Evolutionary conservation across 2,113 vertebrate species (phyloP).

Genomic region (Tauraco erythrolophus): DNA sequence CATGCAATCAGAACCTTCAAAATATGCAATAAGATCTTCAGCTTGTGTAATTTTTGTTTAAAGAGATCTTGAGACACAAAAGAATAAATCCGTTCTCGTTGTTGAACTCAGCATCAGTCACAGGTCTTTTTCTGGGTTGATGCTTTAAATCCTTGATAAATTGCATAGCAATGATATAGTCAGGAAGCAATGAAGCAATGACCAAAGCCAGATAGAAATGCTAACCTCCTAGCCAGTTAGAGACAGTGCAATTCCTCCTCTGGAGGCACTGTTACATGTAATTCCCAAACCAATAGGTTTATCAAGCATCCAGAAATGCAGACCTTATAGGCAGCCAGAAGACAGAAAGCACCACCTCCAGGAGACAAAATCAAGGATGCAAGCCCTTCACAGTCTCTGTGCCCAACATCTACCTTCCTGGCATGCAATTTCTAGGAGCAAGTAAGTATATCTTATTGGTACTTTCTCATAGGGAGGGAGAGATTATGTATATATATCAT

Average conservation of each 20-base stretch:
- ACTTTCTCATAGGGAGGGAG: background rate
- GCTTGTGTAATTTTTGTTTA: background rate
- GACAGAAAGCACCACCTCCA: background rate
- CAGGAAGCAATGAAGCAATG: background rate
- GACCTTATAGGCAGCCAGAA: background rate
- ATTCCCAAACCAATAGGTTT: background rate
- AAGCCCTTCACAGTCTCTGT: background rate
- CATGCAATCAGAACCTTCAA: background rate
- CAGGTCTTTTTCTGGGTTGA: background rate
- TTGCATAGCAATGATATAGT: background rate
- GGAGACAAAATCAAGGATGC: background rate
- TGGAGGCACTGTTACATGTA: background rate
- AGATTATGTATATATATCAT: background rate
- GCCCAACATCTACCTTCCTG: background rate
- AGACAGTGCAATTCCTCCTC: background rate
- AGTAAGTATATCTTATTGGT: fast-evolving
- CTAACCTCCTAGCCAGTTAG: background rate
- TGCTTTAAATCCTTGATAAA: background rate
- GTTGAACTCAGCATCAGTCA: background rate
- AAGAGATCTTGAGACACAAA: background rate
- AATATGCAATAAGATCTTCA: background rate
- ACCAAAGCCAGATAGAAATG: background rate
- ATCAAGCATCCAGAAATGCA: background rate
- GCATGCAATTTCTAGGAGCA: background rate
- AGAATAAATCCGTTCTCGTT: background rate